Evolutionary conservation across 2,113 vertebrate species (phyloP), one percentile per base, ranked within the genome.

Genomic region (Nestor notabilis): DNA sequence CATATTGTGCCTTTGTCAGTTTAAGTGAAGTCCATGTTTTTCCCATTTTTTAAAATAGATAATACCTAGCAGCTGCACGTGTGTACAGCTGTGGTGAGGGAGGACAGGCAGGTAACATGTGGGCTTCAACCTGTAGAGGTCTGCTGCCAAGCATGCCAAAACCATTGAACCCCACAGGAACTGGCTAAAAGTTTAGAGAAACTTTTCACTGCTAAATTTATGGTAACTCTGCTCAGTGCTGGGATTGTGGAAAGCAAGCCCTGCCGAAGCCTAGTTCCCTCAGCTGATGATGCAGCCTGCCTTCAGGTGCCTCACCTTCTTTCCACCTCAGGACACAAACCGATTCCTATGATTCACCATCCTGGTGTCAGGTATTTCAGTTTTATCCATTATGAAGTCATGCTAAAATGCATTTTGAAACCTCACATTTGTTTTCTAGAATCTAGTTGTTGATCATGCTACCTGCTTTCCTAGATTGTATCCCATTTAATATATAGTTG

Each of bases 281-380:
- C 10, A 0, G 5, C 10, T n/a, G 31, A 20, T 0, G 0, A 16
- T 25, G 46, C 41, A 55, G 23, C n/a, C 71, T 61, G 28, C 13
- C 18, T 71, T 77, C 1, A 1, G 27, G 29, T 28, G 20, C 39
- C 21, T 49, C 5, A 8, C 17, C 15, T 66, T 58, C 31, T 35
- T n/a, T 39, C 25, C 24, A 35, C 11, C n/a, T n/a, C 44, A 69
- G 23, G 31, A 41, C 25, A 41, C 29, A 46, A 19, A 10, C 11
- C 11, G 43, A 11, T 75, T 53, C 70, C 50, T 49, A 5, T 2
- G 15, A 27, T 71, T 92, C n/a, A n/a, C 61, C 55, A 11, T 37
- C 37, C 18, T 17, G 24, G 18, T 53, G 16, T 65, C 55, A 58
- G 23, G 20, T 44, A 39, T 91, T 87, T 91, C 83, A 39, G 60